Evolutionary conservation across 2,888 invertebrate genomes (phyloP).

Genomic region (Meandrusa payeni): DNA sequence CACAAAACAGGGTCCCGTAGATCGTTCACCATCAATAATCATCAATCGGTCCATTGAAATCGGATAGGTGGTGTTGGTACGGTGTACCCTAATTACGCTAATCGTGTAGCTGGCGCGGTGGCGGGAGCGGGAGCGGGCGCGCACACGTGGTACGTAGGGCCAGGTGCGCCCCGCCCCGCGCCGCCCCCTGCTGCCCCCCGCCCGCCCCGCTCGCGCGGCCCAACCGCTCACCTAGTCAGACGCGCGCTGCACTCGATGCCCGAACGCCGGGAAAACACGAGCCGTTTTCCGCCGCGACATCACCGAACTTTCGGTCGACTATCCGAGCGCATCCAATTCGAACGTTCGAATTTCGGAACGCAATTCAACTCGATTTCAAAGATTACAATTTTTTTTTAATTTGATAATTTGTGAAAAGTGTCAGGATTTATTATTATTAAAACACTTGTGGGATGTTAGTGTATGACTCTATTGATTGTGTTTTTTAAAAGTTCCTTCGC

Average conservation of each 20-base stretch:
- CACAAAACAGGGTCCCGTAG: slow-evolving; percentile 39
- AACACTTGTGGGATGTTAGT: slow-evolving; percentile 70
- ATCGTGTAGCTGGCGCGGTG: slow-evolving; percentile 47
- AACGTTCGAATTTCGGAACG: slow-evolving; percentile 35
- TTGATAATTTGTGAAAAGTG: slow-evolving; percentile 41
- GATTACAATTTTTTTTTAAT: slow-evolving; percentile 28
- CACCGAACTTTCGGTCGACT: slow-evolving; percentile 54
- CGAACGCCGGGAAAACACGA: slow-evolving; percentile 78
- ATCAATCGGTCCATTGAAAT: slow-evolving; percentile 64
- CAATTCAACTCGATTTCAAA: slow-evolving; percentile 19
- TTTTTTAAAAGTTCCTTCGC: slow-evolving; percentile 33
- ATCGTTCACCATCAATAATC: slow-evolving; percentile 52
- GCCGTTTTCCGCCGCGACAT: slow-evolving; percentile 71
- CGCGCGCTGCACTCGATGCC: slow-evolving; percentile 76
- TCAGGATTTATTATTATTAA: slow-evolving; percentile 35
- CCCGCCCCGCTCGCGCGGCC: slow-evolving; percentile 37
- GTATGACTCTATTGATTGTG: slow-evolving; percentile 47
- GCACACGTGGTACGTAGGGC: slow-evolving; percentile 56
- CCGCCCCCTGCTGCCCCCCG: slow-evolving; percentile 44
- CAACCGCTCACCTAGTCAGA: slow-evolving; percentile 65
- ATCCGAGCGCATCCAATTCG: slow-evolving; percentile 27
- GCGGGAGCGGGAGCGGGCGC: slow-evolving; percentile 44
- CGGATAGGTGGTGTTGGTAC: slow-evolving; percentile 51
- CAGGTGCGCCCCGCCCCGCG: slow-evolving; percentile 75
- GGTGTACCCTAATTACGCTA: slow-evolving; percentile 54